phyloP scores from a whole-genome alignment of 2,888 invertebrate genomes.

The Polia nebulosa region DNA sequence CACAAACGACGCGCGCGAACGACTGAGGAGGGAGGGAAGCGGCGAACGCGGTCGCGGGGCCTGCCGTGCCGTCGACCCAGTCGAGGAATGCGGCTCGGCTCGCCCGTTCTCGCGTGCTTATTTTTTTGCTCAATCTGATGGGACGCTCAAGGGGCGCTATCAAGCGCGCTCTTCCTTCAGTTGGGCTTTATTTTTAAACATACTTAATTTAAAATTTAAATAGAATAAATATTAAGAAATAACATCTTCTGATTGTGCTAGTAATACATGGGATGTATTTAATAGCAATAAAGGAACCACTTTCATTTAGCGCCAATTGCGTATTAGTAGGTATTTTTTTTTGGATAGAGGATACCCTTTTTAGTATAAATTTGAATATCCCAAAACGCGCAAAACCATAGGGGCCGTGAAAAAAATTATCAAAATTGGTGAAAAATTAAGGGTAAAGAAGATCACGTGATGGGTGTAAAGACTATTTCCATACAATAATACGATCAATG shows the following conservation, averaged over 20 bases:
- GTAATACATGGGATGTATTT: too few species aligned
- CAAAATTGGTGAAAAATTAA: too few species aligned
- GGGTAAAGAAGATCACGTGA: too few species aligned
- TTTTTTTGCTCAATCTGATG: slow-evolving; percentile 81
- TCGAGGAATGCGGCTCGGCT: slow-evolving; percentile 89
- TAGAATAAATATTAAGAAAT: neutral
- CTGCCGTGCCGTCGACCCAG: slow-evolving; percentile 86
- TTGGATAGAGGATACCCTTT: too few species aligned
- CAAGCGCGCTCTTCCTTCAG: slow-evolving; percentile 25
- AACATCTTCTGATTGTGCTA: neutral
- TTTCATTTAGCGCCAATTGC: too few species aligned
- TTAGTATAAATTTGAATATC: too few species aligned
- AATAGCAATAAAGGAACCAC: too few species aligned
- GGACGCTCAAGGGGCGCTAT: slow-evolving; percentile 71
- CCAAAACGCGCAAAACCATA: too few species aligned
- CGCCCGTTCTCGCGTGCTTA: slow-evolving; percentile 85
- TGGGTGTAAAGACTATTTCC: too few species aligned
- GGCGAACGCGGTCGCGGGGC: slow-evolving; percentile 73
- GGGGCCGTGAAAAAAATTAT: too few species aligned
- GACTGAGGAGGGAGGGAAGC: slow-evolving; percentile 76
- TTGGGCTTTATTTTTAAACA: slow-evolving; percentile 29
- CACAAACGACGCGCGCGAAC: slow-evolving; percentile 86
- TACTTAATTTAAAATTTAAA: neutral
- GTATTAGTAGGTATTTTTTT: too few species aligned
- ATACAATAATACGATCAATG: too few species aligned